These are phyloP conservation scores for Pelobates fuscus DNA, from an alignment of 2,113 vertebrate species.

Conservation along the genomic window DNA sequence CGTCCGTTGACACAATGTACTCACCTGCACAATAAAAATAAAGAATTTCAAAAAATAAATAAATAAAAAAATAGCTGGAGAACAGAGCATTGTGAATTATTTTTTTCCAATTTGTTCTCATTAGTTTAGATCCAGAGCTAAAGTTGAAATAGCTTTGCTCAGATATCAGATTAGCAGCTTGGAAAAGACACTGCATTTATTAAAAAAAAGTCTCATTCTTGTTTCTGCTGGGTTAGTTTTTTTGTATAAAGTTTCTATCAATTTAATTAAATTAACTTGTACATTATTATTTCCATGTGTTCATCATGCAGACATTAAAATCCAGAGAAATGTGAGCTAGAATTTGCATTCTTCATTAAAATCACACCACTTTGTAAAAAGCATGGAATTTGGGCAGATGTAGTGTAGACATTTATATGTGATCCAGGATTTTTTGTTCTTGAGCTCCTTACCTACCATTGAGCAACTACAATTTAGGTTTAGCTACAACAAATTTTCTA, in stretches of 20 bases:
- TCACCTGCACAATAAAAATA: no score
- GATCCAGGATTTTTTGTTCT: no score
- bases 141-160: constrained; percentile 62
- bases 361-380: no score
- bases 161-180: constrained; percentile 28
- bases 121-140: constrained; percentile 13
- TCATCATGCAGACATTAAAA: not conserved
- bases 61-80: constrained; percentile 52
- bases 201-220: constrained; percentile 48
- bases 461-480: no score
- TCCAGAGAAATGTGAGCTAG: no score
- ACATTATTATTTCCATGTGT: not conserved
- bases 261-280: not conserved
- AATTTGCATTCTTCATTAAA: no score
- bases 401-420: no score
- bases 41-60: no score
- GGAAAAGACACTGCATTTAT: not conserved
- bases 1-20: no score
- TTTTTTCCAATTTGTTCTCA: constrained; percentile 56
- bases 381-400: no score
- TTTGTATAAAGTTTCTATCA: not conserved
- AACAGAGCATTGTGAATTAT: constrained; percentile 52
- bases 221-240: not conserved
- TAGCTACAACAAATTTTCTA: no score
- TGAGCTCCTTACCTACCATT: no score